These are phyloP conservation scores for Botia almorhae DNA, from an alignment of 2,797 vertebrate species.

Conservation along the genomic window DNA sequence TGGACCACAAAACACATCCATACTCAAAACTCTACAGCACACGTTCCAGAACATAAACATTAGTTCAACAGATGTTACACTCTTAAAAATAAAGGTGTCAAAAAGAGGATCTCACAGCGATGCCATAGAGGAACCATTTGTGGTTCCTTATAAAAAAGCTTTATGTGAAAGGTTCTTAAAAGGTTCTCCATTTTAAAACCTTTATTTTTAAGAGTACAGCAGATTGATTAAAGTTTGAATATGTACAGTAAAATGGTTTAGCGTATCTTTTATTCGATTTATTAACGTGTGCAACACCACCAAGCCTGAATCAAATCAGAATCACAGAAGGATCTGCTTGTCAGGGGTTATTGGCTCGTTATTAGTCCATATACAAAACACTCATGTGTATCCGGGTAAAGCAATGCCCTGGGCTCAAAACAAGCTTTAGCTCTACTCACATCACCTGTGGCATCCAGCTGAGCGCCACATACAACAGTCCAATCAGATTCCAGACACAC, in stretches of 20 bases:
- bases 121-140: background rate
- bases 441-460: background rate
- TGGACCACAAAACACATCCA: constrained; percentile 48
- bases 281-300: background rate
- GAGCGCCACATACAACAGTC: background rate
- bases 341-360: constrained; percentile 1
- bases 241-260: background rate
- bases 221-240: background rate
- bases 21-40: constrained; percentile 11
- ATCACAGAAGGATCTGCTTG: constrained; percentile 6
- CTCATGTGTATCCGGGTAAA: background rate
- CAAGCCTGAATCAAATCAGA: background rate
- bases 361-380: background rate
- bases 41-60: background rate
- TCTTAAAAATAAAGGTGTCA: background rate
- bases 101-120: too few species aligned
- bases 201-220: background rate
- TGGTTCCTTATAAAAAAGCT: background rate
- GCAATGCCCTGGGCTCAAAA: constrained; percentile 21
- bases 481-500: background rate
- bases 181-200: background rate
- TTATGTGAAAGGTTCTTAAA: too few species aligned
- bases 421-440: background rate
- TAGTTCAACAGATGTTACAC: background rate
- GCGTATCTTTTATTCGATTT: background rate